Evolutionary conservation across 2,888 invertebrate species (phyloP).

Genomic region (Nipponacmea schrenckii): DNA sequence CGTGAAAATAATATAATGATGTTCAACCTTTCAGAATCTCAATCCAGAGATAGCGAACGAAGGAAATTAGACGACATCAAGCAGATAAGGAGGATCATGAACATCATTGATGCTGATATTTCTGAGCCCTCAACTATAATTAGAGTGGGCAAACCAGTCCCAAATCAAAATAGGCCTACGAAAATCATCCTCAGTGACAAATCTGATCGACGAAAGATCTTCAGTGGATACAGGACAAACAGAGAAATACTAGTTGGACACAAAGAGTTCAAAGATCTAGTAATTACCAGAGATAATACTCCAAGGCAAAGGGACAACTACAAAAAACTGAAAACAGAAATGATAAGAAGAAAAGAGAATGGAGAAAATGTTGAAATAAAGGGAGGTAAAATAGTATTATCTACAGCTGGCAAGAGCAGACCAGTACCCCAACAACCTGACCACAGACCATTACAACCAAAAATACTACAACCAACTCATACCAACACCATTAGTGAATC

Average conservation of each 20-base stretch:
- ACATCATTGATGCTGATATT: not conserved
- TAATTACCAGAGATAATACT: not conserved
- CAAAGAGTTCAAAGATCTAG: not conserved
- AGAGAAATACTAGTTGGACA: not conserved
- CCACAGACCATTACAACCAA: too few species aligned
- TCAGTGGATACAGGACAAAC: not conserved
- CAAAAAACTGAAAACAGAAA: not conserved
- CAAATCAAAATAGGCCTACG: not conserved
- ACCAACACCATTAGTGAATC: too few species aligned
- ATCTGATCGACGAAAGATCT: not conserved
- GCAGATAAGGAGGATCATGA: not conserved
- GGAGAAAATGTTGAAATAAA: not conserved
- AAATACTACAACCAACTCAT: too few species aligned
- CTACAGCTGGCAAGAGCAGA: too few species aligned
- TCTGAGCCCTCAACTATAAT: not conserved
- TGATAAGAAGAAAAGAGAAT: not conserved
- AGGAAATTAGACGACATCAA: not conserved
- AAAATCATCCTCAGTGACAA: not conserved
- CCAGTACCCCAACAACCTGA: too few species aligned
- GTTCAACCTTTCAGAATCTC: not conserved
- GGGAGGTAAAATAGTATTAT: constrained; percentile 1
- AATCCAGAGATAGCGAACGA: not conserved
- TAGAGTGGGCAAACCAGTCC: not conserved
- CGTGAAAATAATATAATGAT: not conserved
- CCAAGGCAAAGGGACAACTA: not conserved